Evolutionary conservation across 2,797 vertebrate genomes (phyloP).

Genomic region (Myotis daubentonii): DNA sequence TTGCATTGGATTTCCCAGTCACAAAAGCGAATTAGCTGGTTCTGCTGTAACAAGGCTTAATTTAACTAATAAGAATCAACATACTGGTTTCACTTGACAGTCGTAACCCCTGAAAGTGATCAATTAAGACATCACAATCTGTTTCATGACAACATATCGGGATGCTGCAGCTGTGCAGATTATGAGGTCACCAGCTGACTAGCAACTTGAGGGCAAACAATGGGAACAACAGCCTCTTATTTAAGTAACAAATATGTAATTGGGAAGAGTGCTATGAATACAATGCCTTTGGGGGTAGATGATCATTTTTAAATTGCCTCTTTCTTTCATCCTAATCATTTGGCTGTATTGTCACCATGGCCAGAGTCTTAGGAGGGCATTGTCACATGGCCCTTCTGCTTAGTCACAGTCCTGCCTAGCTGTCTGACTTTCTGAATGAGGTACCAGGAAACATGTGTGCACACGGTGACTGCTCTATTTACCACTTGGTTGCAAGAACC

Average conservation of each 20-base stretch:
- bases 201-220: conserved; percentile 52
- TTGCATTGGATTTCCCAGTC: conserved; percentile 44
- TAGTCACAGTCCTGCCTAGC: not conserved
- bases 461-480: conserved; percentile 55
- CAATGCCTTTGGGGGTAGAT: not conserved
- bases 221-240: conserved; percentile 52
- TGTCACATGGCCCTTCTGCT: not conserved
- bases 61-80: conserved; percentile 75
- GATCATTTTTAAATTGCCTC: conserved; percentile 38
- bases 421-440: conserved; percentile 64
- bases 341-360: conserved; percentile 14
- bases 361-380: not conserved
- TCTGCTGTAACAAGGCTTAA: conserved; percentile 59
- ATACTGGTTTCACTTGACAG: conserved; percentile 71
- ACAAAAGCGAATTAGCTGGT: conserved; percentile 51
- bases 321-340: conserved; percentile 44
- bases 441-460: conserved; percentile 61
- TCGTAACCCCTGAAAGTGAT: conserved; percentile 72
- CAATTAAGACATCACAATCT: conserved; percentile 71
- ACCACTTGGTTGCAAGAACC: conserved; percentile 60
- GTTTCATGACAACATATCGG: conserved; percentile 54
- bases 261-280: not conserved
- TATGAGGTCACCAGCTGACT: conserved; percentile 74
- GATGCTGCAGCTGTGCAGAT: conserved; percentile 48
- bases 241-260: conserved; percentile 49